A percentile compares a stretch with the other conserved stretches of the same genome.
phyloP scores from a whole-genome alignment of 2,797 vertebrate genomes.

The Lycodopsis pacificus region DNA sequence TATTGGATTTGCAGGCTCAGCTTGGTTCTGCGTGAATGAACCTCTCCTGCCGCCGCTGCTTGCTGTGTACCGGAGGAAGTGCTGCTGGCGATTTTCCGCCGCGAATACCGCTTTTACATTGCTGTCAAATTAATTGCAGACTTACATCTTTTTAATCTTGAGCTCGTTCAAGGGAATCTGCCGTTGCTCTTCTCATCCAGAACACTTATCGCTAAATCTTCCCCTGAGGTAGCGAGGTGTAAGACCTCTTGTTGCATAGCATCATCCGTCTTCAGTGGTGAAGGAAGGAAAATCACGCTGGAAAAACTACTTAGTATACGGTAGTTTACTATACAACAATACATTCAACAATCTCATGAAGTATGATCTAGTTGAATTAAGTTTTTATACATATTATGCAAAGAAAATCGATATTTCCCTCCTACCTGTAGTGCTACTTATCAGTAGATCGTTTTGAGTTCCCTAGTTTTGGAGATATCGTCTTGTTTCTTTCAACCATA shows the following conservation, averaged over 20 bases:
- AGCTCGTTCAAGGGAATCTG: slow-evolving; percentile 8
- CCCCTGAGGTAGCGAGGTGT: not conserved
- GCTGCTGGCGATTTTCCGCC: slow-evolving; percentile 11
- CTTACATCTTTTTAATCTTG: slow-evolving; percentile 24
- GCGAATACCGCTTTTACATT: slow-evolving; percentile 12
- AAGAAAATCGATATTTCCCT: not conserved
- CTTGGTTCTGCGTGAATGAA: slow-evolving; percentile 54
- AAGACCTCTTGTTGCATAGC: not conserved
- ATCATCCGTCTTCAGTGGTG: not conserved
- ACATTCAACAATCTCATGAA: too few species aligned
- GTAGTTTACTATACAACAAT: not conserved
- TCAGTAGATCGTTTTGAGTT: not conserved
- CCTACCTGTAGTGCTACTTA: not conserved
- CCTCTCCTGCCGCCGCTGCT: slow-evolving; percentile 4
- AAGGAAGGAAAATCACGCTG: not conserved
- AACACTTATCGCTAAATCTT: slow-evolving; percentile 11
- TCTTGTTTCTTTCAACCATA: too few species aligned
- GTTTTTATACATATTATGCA: too few species aligned
- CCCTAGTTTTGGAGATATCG: too few species aligned
- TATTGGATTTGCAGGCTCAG: slow-evolving; percentile 64
- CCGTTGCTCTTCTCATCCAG: not conserved
- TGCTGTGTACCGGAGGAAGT: slow-evolving; percentile 21
- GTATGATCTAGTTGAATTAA: too few species aligned
- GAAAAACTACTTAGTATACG: not conserved
- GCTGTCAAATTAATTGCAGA: slow-evolving; percentile 33